Conservation (phyloP, 2,888 invertebrate genomes). For the Tholera decimalis region DNA sequence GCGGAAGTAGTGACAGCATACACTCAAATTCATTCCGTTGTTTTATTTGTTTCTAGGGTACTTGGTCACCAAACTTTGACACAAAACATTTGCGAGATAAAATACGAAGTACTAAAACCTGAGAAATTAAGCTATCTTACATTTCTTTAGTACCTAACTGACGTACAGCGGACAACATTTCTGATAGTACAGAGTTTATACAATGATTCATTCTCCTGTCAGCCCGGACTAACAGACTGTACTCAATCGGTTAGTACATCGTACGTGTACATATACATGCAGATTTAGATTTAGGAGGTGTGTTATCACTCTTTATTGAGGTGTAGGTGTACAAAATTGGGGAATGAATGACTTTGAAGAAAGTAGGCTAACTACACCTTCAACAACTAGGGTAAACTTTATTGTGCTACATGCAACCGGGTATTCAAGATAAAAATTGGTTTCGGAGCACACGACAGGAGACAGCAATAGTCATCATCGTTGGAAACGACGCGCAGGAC, state of each 20-base stretch:
- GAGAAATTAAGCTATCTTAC: background rate
- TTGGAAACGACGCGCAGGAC: no score
- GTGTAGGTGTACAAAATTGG: background rate
- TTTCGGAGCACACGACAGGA: no score
- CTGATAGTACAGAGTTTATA: slow-evolving; percentile 22
- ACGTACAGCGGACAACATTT: no score
- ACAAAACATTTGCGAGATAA: background rate
- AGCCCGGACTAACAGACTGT: slow-evolving; percentile 26
- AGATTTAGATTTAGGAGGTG: slow-evolving; percentile 29
- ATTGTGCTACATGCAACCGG: no score
- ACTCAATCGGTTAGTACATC: slow-evolving; percentile 33
- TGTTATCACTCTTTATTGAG: slow-evolving; percentile 7
- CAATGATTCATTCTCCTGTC: slow-evolving; percentile 26
- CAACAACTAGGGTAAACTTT: no score
- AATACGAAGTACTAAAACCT: background rate
- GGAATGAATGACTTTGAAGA: background rate
- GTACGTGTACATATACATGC: background rate
- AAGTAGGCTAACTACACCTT: no score
- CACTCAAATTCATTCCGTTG: no score
- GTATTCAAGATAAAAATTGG: no score
- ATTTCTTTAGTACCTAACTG: background rate
- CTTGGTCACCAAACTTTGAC: background rate
- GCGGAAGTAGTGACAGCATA: no score
- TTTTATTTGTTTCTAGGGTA: no score
- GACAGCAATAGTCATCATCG: no score